phyloP scores from a whole-genome alignment of 2,113 vertebrate species.

The Buteo buteo region DNA sequence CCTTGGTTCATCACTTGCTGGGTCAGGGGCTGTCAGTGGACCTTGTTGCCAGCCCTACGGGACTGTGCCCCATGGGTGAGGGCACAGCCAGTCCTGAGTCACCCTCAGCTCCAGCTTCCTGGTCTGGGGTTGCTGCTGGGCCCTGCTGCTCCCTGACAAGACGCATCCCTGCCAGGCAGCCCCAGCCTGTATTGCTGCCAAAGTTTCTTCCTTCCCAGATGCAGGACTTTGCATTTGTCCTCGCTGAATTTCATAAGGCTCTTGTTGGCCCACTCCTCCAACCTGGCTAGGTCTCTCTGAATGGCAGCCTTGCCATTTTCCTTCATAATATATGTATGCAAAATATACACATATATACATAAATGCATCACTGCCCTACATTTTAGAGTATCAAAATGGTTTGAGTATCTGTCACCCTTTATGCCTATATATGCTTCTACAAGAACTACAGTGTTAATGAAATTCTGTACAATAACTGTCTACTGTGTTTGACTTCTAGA shows the following conservation, averaged over 20 bases:
- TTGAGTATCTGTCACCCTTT: slow-evolving; percentile 22
- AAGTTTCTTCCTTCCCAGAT: not conserved
- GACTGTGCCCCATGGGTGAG: fast-evolving
- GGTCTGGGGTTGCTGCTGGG: not conserved
- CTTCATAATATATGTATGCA: slow-evolving; percentile 26
- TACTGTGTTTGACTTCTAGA: not conserved
- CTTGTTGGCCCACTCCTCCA: not conserved
- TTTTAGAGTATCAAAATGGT: slow-evolving; percentile 15
- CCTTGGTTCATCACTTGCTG: fast-evolving
- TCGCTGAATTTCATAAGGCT: not conserved
- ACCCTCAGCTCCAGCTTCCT: not conserved
- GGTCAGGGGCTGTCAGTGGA: not conserved
- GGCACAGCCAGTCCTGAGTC: fast-evolving
- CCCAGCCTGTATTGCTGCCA: not conserved
- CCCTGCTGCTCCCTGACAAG: not conserved
- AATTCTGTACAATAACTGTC: slow-evolving; percentile 30
- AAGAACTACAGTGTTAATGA: slow-evolving; percentile 31
- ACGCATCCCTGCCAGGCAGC: not conserved
- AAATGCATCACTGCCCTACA: slow-evolving; percentile 36
- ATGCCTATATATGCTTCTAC: not conserved
- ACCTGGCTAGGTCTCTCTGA: not conserved
- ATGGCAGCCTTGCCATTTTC: slow-evolving; percentile 11
- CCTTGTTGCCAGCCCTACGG: fast-evolving
- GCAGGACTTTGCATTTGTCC: slow-evolving; percentile 11
- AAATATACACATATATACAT: slow-evolving; percentile 8